A percentile compares a stretch with the other conserved stretches of the same genome.
These are phyloP conservation scores for Siniperca obscura DNA, from an alignment of 2,797 vertebrate genomes.

Conservation along the genomic window DNA sequence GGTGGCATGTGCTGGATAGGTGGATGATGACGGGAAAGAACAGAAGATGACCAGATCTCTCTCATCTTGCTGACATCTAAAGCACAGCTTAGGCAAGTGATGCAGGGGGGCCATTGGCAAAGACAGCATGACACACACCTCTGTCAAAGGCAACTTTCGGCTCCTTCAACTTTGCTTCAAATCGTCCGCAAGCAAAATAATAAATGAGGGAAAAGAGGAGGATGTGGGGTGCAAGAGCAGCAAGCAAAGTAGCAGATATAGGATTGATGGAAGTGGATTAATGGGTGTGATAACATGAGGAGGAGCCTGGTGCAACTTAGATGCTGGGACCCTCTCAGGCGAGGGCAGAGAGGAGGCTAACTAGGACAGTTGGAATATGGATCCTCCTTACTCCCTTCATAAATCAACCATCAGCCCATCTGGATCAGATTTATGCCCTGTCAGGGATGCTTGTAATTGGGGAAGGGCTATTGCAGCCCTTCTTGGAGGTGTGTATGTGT, in stretches of 20 bases:
- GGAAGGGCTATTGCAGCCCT: slow-evolving; percentile 60
- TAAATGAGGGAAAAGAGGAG: slow-evolving; percentile 26
- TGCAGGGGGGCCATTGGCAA: slow-evolving; percentile 1
- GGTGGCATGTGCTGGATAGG: slow-evolving; percentile 10
- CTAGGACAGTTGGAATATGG: slow-evolving; percentile 72
- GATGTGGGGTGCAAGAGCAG: slow-evolving; percentile 28
- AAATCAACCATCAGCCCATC: slow-evolving; percentile 79
- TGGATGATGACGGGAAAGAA: slow-evolving; percentile 39
- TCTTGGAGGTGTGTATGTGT: slow-evolving; percentile 38
- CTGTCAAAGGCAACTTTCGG: slow-evolving; percentile 48
- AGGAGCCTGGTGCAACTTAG: slow-evolving; percentile 44
- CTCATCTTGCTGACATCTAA: slow-evolving; percentile 61
- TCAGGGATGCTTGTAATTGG: slow-evolving; percentile 76
- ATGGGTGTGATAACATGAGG: slow-evolving; percentile 61
- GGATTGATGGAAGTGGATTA: slow-evolving; percentile 73
- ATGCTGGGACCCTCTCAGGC: slow-evolving; percentile 55
- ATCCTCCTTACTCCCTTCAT: slow-evolving; percentile 69
- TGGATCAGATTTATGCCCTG: slow-evolving; percentile 80
- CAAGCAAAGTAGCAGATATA: slow-evolving; percentile 37
- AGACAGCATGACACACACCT: slow-evolving; percentile 40
- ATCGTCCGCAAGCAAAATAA: slow-evolving; percentile 38
- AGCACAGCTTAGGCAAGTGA: slow-evolving; percentile 26
- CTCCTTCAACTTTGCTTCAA: slow-evolving; percentile 32
- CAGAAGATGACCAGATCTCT: slow-evolving; percentile 54
- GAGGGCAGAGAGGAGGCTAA: slow-evolving; percentile 64